Base-by-base conservation (phyloP, 2,888 invertebrate genomes). In the Rhamnusium bicolor region DNA sequence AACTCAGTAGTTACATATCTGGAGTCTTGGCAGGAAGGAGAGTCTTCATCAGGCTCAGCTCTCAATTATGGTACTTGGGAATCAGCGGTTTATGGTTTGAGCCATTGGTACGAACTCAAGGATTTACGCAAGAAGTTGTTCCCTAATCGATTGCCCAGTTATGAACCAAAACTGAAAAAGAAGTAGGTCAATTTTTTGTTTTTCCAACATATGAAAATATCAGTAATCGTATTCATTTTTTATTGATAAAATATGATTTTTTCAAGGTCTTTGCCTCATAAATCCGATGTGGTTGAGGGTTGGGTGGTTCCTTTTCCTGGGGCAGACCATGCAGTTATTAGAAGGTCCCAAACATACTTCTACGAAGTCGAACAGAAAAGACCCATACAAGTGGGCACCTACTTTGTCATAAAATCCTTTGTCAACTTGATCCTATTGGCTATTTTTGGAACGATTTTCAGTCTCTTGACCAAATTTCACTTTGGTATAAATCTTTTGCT, bases 41-140 rank as follows among this genome's bases (percentile, higher is more conserved):
- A 79, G 0, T 79, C 74, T 2, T 74, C 79, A 10, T 84, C 88
- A 46, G 92, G 91, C 5, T 89, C 94, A 0, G 77, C 85, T 3
- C 82, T 95, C 49, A 94, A 98, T 89, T 94, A 92, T 85, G 97
- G 94, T 12, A 98, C 98, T 0, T 98, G 96, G 94, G 94, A 96
- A 85, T 97, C 98, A 0, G 92, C 95, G 0, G 91, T 98, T 3
- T 90, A 96, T 85, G 94, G 96, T 0, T 82, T 98, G 65, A n/a
- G n/a, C n/a, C n/a, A n/a, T n/a, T n/a, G n/a, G n/a, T n/a, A n/a
- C n/a, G 94, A 96, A 82, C 86, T 97, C 69, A 88, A 89, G 3
- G 88, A 87, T 0, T 85, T 98, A 8, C 90, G 97, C 32, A 88
- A 90, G 69, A 90, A 94, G 83, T 85, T 82, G 21, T 81, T 94